Base-by-base conservation (phyloP, 2,113 vertebrate genomes). In the Crotophaga sulcirostris region DNA sequence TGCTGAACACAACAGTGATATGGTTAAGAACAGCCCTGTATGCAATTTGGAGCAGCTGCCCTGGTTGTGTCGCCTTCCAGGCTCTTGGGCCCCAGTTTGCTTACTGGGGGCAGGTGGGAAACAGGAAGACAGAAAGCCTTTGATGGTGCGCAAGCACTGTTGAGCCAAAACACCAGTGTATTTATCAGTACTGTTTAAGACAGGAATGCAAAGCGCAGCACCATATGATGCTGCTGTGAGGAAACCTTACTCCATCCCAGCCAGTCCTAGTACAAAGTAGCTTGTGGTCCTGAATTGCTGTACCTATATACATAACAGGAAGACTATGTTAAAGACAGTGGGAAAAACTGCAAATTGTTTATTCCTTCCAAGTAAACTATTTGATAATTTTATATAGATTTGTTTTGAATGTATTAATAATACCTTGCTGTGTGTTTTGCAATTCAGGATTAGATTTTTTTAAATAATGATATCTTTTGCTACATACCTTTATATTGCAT, bases 61-160 rank as follows among this genome's bases (percentile, higher is more conserved):
- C 14, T 36, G 7, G 3, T 40, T 81, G 8, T 33, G 13, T 42
- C 18, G 16, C 9, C 24, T 69, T 20, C 31, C 16, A 72, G 16
- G 1, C 7, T 63, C 28, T 72, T 59, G 21, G 21, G 17, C 14
- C 12, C 0, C 1, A 14, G 7, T 42, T 24, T 74, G 11, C 12
- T 84, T 69, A 4, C 18, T 49, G 40, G 9, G 4, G 17, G 16
- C 28, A 16, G 2, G 47, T 47, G 47, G 47, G 5, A 58, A 10
- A 7, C 23, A 24, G 25, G 17, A 73, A 42, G 45, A 56, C 20
- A 58, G 68, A 51, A 55, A 63, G 26, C 10, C 24, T n/a, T 64
- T 44, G 9, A 44, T 40, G 36, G 11, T 44, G 3, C 52, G 11
- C 19, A 38, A 67, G 31, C 34, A 25, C 14, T 5, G 5, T 8